Evolutionary conservation across 2,888 invertebrate genomes (phyloP), one percentile per base, ranked within the genome.

Genomic region (Drosophila flavopinicola): DNA sequence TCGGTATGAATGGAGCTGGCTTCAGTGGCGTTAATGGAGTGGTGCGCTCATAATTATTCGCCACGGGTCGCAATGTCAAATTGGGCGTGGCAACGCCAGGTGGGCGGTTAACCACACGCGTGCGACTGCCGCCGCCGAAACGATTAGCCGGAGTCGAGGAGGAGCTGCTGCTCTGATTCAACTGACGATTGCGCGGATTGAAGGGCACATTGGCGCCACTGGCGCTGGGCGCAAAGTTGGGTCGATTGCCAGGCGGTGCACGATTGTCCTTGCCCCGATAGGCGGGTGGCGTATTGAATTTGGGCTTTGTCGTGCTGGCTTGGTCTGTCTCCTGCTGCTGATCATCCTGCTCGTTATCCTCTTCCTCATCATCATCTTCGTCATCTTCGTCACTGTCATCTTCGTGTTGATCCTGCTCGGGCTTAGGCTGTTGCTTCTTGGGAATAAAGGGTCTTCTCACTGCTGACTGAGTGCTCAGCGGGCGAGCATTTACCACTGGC

Each of bases 1-100:
- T 88, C 13, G 88, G 82, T 61, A 89, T 88, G 61, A 90, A 91
- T 3, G 87, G 86, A 3, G 89, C 88, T 11, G 90, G 89, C 56
- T 88, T 89, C 25, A 88, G 78, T 3, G 84, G 85, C 51, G 82
- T 79, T 38, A 87, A 58, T 17, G 79, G 84, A 3, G 88, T 85
- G 9, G 88, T 89, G 13, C 75, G 71, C 63, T 88, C 88, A 44
- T 85, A 89, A 37, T 88, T 87, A 10, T 72, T 78, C 32, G 90
- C 88, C 58, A 89, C 87, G 1, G 91, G 91, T 54, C 89, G 89
- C 2, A 88, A 60, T 3, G 91, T 89, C 24, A 87, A 73, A 63
- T 77, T 85, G 17, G 88, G 85, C 1, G 75, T 72, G 6, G 75
- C 65, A 35, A 87, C 86, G 35, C 87, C 89, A 9, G 78, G 63